A percentile compares a stretch with the other conserved stretches of the same genome.
Conservation (phyloP, 1,140 invertebrate species). For the Lordiphosa mommai region DNA sequence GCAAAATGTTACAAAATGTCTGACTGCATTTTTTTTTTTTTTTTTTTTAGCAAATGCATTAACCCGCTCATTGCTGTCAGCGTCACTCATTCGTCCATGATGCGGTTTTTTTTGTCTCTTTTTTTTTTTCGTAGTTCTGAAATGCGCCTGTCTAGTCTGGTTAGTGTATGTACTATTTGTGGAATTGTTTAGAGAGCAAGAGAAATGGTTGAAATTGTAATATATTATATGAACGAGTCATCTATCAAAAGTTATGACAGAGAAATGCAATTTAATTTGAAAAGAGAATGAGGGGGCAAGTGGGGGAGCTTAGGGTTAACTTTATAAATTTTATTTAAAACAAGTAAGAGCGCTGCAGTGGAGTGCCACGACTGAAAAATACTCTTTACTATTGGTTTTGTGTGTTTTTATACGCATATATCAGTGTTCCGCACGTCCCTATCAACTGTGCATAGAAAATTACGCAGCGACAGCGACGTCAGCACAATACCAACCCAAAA, state of each 20-base stretch:
- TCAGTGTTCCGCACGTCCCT: too few species aligned
- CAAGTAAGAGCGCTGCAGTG: too few species aligned
- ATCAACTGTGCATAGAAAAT: too few species aligned
- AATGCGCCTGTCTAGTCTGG: slow-evolving; percentile 36
- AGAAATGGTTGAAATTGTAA: neutral
- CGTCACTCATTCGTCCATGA: slow-evolving; percentile 47
- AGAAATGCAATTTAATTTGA: neutral
- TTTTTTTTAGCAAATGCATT: slow-evolving; percentile 55
- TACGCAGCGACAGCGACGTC: too few species aligned
- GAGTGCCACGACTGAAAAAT: too few species aligned
- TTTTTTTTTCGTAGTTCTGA: slow-evolving; percentile 25
- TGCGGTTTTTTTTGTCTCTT: slow-evolving; percentile 44
- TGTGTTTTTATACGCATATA: too few species aligned
- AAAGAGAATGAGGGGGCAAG: neutral
- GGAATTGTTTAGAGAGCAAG: neutral
- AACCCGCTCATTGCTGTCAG: slow-evolving; percentile 70
- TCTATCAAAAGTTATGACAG: slow-evolving; percentile 32
- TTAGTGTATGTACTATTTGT: slow-evolving; percentile 30
- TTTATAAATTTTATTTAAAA: too few species aligned
- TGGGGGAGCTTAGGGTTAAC: too few species aligned
- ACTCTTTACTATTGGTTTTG: too few species aligned
- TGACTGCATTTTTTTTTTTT: slow-evolving; percentile 25
- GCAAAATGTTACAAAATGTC: slow-evolving; percentile 43
- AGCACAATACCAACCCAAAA: too few species aligned
- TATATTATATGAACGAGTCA: slow-evolving; percentile 31